phyloP scores from a whole-genome alignment of 2,888 invertebrate species.

The Psylliodes chrysocephalus region DNA sequence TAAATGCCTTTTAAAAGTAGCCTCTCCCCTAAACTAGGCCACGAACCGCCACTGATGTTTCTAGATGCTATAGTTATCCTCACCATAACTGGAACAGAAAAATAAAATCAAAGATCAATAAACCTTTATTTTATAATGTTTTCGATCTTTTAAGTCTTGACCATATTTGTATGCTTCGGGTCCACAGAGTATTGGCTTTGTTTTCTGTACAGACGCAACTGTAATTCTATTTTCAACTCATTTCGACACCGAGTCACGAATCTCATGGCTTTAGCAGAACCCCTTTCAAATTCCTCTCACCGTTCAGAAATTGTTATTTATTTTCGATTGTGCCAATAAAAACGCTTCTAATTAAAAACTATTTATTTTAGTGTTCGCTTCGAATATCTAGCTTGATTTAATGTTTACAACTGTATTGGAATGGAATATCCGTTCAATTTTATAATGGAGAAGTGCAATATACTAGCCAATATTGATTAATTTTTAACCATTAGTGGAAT shows the following conservation, averaged over 20 bases:
- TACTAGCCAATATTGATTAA: neutral
- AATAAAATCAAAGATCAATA: no score
- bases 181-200: conserved; percentile 34
- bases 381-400: conserved; percentile 7
- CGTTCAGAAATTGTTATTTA: conserved; percentile 48
- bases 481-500: no score
- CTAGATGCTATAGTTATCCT: no score
- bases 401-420: neutral
- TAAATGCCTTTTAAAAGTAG: no score
- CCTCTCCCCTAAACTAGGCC: no score
- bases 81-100: no score
- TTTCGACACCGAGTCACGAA: conserved; percentile 47
- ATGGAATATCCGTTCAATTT: conserved; percentile 1
- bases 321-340: conserved; percentile 38
- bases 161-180: neutral
- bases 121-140: no score
- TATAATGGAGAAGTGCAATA: conserved; percentile 13
- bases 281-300: conserved; percentile 45
- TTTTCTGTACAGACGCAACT: conserved; percentile 34
- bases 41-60: no score
- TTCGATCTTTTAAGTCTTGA: neutral
- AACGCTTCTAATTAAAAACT: conserved; percentile 38
- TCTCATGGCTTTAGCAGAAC: conserved; percentile 45
- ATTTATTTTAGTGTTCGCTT: conserved; percentile 27
- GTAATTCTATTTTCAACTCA: conserved; percentile 48